A percentile compares a stretch with the other conserved stretches of the same genome.
Conservation (phyloP, 2,888 invertebrate species). For the Cosmia trapezina region DNA sequence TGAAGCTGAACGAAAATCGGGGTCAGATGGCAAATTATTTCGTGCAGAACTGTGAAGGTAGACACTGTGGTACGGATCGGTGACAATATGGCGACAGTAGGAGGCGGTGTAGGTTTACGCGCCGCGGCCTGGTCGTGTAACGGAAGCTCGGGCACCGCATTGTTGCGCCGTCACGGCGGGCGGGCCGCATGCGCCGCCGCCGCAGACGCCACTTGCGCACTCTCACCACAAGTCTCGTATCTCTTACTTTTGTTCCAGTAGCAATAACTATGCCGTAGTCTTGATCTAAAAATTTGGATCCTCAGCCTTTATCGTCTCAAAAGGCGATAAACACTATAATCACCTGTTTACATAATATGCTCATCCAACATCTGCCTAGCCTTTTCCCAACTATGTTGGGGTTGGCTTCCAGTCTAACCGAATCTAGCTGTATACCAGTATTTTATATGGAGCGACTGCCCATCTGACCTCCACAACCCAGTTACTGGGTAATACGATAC, state of each 20-base stretch:
- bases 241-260: conserved; percentile 11
- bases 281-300: neutral
- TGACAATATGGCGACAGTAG: conserved; percentile 67
- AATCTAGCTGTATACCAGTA: too few species aligned
- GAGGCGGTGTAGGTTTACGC: conserved; percentile 77
- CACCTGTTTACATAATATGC: neutral
- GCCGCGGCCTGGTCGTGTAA: conserved; percentile 67
- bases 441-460: too few species aligned
- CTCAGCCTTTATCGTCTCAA: neutral
- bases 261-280: neutral
- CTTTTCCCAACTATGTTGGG: too few species aligned
- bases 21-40: conserved; percentile 41
- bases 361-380: too few species aligned
- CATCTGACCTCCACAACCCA: too few species aligned
- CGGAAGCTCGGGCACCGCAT: conserved; percentile 75
- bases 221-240: conserved; percentile 60
- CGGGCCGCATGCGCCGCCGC: conserved; percentile 44
- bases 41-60: conserved; percentile 42
- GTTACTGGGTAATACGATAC: too few species aligned
- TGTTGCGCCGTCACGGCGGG: conserved; percentile 73
- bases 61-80: conserved; percentile 58
- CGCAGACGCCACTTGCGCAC: conserved; percentile 58
- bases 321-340: neutral
- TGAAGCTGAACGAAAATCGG: conserved; percentile 20
- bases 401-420: too few species aligned